Percentiles rank a stretch among this genome's conserved stretches.
phyloP scores from a whole-genome alignment of 2,888 invertebrate species.

The Leptopterna dolabrata region DNA sequence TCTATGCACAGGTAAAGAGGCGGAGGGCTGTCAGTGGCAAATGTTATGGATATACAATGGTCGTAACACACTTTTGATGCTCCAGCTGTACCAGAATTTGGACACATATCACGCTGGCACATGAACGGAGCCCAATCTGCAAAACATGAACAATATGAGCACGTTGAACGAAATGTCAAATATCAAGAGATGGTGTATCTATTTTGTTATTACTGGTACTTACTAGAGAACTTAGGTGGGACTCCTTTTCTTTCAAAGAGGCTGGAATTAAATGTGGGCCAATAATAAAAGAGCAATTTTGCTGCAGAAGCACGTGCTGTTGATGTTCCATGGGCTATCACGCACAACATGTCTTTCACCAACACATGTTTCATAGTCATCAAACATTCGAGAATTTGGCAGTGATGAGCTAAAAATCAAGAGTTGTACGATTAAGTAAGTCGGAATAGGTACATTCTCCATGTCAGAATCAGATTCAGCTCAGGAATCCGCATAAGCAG shows the following conservation, averaged over 20 bases:
- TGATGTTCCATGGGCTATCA: slow-evolving; percentile 96
- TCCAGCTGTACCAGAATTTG: slow-evolving; percentile 85
- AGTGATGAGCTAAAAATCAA: slow-evolving; percentile 84
- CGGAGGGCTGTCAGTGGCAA: slow-evolving; percentile 88
- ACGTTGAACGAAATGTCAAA: slow-evolving; percentile 13
- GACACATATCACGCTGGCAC: slow-evolving; percentile 93
- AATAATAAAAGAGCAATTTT: slow-evolving; percentile 97
- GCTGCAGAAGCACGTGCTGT: slow-evolving; percentile 95
- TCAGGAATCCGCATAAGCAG: too few species aligned
- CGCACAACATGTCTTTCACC: slow-evolving; percentile 92
- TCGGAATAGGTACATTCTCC: too few species aligned
- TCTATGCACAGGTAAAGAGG: slow-evolving; percentile 96
- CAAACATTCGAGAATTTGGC: slow-evolving; percentile 93
- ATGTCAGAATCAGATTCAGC: too few species aligned
- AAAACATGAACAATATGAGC: slow-evolving; percentile 7
- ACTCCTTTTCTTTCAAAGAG: slow-evolving; percentile 90
- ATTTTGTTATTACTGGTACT: neutral
- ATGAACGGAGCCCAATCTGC: slow-evolving; percentile 82
- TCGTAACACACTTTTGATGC: slow-evolving; percentile 95
- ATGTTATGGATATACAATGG: slow-evolving; percentile 89
- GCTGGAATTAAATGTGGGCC: slow-evolving; percentile 97
- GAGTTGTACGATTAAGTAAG: neutral
- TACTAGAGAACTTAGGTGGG: slow-evolving; percentile 88
- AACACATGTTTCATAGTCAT: slow-evolving; percentile 94
- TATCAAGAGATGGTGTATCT: neutral